These are phyloP conservation scores for Schizopygopsis pylzovi DNA, from an alignment of 2,797 vertebrate species.

Conservation along the genomic window DNA sequence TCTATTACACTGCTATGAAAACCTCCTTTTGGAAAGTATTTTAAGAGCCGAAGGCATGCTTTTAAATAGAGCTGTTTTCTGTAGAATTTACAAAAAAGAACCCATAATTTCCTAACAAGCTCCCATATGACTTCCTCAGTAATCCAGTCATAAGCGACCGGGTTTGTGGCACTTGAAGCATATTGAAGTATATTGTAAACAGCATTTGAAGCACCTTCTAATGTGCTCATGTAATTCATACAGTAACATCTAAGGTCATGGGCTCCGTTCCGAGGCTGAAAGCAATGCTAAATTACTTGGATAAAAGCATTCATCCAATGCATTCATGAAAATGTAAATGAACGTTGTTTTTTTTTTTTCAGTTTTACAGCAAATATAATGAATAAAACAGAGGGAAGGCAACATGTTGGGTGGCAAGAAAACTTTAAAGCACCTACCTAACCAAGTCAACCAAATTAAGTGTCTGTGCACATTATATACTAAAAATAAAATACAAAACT, in stretches of 20 bases:
- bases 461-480: neutral
- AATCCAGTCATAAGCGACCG: neutral
- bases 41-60: neutral
- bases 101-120: neutral
- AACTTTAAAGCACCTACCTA: neutral
- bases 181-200: neutral
- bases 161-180: constrained; percentile 4
- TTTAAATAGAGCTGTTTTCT: neutral
- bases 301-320: neutral
- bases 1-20: neutral
- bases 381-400: neutral
- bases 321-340: neutral
- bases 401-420: neutral
- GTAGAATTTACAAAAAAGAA: neutral
- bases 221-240: neutral
- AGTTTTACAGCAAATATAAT: neutral
- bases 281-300: neutral
- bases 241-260: neutral
- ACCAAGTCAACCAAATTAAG: neutral
- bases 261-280: neutral
- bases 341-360: neutral
- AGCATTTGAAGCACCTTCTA: neutral
- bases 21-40: neutral
- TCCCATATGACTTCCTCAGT: too few species aligned
- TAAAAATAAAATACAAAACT: neutral